Conservation (phyloP, 2,888 invertebrate genomes). For the Meliscaeva auricollis region DNA sequence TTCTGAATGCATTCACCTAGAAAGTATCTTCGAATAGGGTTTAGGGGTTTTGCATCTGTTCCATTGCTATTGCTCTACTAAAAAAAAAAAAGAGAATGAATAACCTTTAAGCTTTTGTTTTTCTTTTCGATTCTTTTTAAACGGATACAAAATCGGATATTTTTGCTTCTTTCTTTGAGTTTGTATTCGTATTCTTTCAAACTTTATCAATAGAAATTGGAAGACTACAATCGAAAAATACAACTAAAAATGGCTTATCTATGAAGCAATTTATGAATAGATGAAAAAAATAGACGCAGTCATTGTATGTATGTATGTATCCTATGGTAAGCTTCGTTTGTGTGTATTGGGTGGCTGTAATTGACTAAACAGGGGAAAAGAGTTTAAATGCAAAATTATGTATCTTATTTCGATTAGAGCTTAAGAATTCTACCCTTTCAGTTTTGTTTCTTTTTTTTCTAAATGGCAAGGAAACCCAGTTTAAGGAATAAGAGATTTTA, state of each 20-base stretch:
- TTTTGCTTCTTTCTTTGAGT: slow-evolving; percentile 16
- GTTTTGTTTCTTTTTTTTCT: neutral
- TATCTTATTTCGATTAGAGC: slow-evolving; percentile 35
- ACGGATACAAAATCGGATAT: slow-evolving; percentile 53
- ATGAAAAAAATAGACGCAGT: slow-evolving; percentile 3
- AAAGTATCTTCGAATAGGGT: slow-evolving; percentile 49
- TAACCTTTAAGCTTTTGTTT: slow-evolving; percentile 15
- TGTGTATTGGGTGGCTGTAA: neutral
- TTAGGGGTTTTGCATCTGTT: slow-evolving; percentile 23
- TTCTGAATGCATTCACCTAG: slow-evolving; percentile 61
- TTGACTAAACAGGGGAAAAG: neutral
- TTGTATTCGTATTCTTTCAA: slow-evolving; percentile 63
- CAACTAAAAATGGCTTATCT: slow-evolving; percentile 57
- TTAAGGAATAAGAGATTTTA: too few species aligned
- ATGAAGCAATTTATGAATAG: slow-evolving; percentile 54
- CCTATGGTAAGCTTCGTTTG: neutral
- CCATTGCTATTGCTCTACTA: neutral
- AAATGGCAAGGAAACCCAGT: too few species aligned
- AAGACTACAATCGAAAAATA: slow-evolving; percentile 36
- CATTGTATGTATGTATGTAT: neutral
- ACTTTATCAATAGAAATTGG: slow-evolving; percentile 46
- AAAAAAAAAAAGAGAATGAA: neutral
- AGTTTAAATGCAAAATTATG: slow-evolving; percentile 27
- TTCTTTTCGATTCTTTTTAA: slow-evolving; percentile 42
- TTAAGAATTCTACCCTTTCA: slow-evolving; percentile 14